phyloP scores from a whole-genome alignment of 2,113 vertebrate genomes.

The Muntiacus muntjak region DNA sequence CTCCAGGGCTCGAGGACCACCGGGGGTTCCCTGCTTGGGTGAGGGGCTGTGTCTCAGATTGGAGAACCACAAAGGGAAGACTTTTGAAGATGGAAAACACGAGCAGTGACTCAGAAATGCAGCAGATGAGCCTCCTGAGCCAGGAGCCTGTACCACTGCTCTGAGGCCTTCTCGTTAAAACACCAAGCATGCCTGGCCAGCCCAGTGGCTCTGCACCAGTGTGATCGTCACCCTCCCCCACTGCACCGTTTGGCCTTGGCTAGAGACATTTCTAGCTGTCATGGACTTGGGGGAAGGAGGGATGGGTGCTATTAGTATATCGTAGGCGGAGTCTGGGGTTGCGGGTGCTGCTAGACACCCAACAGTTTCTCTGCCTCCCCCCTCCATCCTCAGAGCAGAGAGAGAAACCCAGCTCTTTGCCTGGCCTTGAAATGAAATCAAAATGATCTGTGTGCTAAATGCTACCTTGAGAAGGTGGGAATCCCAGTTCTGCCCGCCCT shows the following conservation, averaged over 20 bases:
- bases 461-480: not conserved
- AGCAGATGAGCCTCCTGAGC: rapidly evolving
- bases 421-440: not conserved
- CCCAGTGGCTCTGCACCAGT: not conserved
- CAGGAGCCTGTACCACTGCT: not conserved
- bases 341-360: not conserved
- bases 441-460: not conserved
- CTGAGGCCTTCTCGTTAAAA: not conserved
- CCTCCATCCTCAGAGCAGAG: rapidly evolving
- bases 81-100: not conserved
- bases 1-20: not conserved
- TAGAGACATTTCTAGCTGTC: not conserved
- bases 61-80: not conserved
- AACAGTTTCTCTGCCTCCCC: rapidly evolving
- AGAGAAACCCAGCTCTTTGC: not conserved
- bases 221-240: rapidly evolving
- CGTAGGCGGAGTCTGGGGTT: not conserved
- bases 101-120: not conserved
- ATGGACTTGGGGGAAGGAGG: not conserved
- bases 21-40: not conserved
- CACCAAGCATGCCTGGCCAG: not conserved
- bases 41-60: not conserved
- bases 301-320: not conserved
- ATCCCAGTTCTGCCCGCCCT: rapidly evolving
- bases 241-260: not conserved